Percentiles rank a stretch among this genome's conserved stretches.
phyloP scores from a whole-genome alignment of 1,140 invertebrate genomes.

The Drosophila baimaii region DNA sequence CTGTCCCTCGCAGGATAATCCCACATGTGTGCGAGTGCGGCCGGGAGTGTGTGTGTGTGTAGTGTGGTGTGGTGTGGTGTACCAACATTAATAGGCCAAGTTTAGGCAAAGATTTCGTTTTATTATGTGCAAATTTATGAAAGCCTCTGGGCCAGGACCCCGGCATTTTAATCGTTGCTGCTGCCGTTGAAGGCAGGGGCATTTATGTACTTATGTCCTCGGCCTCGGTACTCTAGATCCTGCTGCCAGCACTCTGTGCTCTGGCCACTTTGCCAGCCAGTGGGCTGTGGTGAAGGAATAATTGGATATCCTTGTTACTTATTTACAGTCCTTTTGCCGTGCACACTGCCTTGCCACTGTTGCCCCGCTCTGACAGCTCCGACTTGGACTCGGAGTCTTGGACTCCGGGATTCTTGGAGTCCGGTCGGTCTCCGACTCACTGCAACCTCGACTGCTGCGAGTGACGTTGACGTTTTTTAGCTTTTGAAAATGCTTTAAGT shows the following conservation, averaged over 20 bases:
- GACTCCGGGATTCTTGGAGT: conserved; percentile 12
- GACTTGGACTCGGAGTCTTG: conserved; percentile 30
- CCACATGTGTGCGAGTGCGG: conserved; percentile 22
- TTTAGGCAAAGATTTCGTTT: conserved; percentile 78
- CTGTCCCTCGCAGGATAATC: conserved; percentile 27
- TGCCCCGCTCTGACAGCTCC: conserved; percentile 27
- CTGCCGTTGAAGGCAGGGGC: conserved; percentile 15
- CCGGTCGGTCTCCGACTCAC: conserved; percentile 14
- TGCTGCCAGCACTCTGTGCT: not conserved
- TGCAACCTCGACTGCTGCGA: conserved; percentile 50
- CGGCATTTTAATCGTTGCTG: conserved; percentile 67
- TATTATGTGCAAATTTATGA: conserved; percentile 81
- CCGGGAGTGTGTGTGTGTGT: conserved; percentile 11
- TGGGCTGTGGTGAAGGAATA: conserved; percentile 63
- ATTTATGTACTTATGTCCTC: conserved; percentile 46
- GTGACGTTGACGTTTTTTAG: conserved; percentile 73
- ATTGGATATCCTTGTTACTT: conserved; percentile 82
- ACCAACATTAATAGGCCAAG: conserved; percentile 73
- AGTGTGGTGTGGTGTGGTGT: conserved; percentile 35
- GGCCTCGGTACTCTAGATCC: conserved; percentile 3
- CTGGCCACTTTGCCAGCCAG: conserved; percentile 18
- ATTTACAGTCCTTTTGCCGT: conserved; percentile 57
- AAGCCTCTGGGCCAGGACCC: conserved; percentile 63
- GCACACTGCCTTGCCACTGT: conserved; percentile 38
- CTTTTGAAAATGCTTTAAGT: conserved; percentile 77